Percentiles rank a stretch among this genome's conserved stretches.
Conservation (phyloP, 2,113 vertebrate species). For the Phaethornis superciliosus region DNA sequence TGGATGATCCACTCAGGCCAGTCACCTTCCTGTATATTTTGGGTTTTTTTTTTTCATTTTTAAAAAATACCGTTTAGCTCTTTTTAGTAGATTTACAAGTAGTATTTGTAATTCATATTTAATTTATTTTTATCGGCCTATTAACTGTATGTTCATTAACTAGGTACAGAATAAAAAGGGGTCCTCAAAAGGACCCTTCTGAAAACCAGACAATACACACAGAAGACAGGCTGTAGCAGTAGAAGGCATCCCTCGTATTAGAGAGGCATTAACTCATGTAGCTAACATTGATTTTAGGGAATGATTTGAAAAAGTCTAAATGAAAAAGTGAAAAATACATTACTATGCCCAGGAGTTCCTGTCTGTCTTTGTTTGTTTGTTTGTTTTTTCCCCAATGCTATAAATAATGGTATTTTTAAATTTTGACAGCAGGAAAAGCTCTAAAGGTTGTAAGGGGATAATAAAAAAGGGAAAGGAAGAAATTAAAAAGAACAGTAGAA, state of each 20-base stretch:
- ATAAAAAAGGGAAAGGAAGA: background rate
- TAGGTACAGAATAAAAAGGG: background rate
- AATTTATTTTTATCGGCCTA: conserved; percentile 21
- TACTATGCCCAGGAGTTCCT: background rate
- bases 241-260: background rate
- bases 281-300: conserved; percentile 23
- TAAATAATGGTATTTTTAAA: conserved; percentile 19
- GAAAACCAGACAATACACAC: background rate
- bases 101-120: conserved; percentile 54
- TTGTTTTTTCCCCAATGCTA: background rate
- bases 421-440: background rate
- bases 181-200: background rate
- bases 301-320: background rate
- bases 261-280: background rate
- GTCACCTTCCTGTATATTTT: conserved; percentile 20
- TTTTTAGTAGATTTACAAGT: conserved; percentile 6
- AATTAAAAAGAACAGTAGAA: background rate
- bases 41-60: background rate
- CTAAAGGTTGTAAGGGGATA: background rate
- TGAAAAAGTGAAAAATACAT: background rate
- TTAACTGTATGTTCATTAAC: conserved; percentile 23
- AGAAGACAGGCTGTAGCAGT: background rate
- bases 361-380: background rate
- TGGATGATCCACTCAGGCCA: conserved; percentile 46
- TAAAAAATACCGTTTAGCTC: background rate